Base-by-base conservation (phyloP, 2,888 invertebrate genomes). In the Nowickia ferox region DNA sequence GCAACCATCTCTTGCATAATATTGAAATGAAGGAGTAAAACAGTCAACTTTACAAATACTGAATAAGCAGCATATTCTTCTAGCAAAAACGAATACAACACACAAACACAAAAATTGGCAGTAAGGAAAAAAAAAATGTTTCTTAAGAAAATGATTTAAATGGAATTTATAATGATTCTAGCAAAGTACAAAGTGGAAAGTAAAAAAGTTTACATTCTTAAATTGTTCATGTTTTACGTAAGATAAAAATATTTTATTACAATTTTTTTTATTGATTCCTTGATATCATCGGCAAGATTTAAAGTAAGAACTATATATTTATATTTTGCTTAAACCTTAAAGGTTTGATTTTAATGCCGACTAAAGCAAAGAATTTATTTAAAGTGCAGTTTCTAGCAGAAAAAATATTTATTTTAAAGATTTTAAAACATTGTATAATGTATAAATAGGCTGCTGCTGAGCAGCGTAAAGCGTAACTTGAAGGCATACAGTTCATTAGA, bases 131-230 rank as follows among this genome's bases (percentile, higher is more conserved):
- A 38, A 74, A 13, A 30, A 6, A 1, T 30, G 5, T 55, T 4
- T 57, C 59, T 9, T 1, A 38, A 46, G 19, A 55, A 69, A 68
- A 15, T 42, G 57, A 81, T 74, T 74, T 81, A 66, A 68, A 75
- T 69, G 81, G 75, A 81, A 81, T 81, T 81, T 68, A 44, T 75
- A 81, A 81, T 68, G 57, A 66, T 17, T 46, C 6, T 15, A 11
- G 17, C 17, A 55, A 40, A 55, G 38, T 44, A 55, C 10, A 66
- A 63, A 38, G 46, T 40, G 42, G 72, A 46, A 19, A 9, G 13
- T 19, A 48, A 59, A 68, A 30, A 44, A 22, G 0, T 57, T 48
- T 15, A 15, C 1, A 30, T 53, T 65, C 22, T 11, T 42, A n/a
- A 15, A 11, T 59, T 38, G 40, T 22, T 48, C 4, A 6, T 48